A percentile compares a stretch with the other conserved stretches of the same genome.
These are phyloP conservation scores for Pterois miles DNA, from an alignment of 2,797 vertebrate species.

Conservation along the genomic window DNA sequence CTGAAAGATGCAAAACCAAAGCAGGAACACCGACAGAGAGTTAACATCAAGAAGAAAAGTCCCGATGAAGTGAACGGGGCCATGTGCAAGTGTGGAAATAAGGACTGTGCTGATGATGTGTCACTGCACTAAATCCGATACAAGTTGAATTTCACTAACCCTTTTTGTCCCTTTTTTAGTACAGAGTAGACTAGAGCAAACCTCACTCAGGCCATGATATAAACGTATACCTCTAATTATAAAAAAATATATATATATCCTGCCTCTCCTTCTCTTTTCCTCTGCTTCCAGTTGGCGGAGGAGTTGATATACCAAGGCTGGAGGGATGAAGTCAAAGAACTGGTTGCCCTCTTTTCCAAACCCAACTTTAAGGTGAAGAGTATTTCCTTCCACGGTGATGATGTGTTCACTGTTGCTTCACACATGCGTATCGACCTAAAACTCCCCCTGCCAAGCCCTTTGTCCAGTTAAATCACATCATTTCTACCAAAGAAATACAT, in stretches of 20 bases:
- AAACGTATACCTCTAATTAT: conserved; percentile 45
- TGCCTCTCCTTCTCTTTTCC: conserved; percentile 14
- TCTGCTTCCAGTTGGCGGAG: conserved; percentile 85
- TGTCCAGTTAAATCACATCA: background rate
- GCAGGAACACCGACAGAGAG: conserved; percentile 32
- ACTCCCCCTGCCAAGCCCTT: background rate
- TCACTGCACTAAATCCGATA: conserved; percentile 10
- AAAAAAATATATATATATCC: background rate
- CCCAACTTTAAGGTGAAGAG: conserved; percentile 91
- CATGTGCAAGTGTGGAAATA: conserved; percentile 11
- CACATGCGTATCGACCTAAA: background rate
- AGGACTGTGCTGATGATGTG: conserved; percentile 20
- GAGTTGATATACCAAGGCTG: conserved; percentile 84
- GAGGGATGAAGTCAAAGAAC: conserved; percentile 87
- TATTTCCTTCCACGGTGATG: conserved; percentile 11
- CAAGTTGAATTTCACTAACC: background rate
- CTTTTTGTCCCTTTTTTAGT: background rate
- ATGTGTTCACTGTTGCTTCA: conserved; percentile 7
- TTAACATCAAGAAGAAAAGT: background rate
- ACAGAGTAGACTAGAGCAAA: conserved; percentile 6
- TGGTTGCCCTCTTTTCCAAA: conserved; percentile 89
- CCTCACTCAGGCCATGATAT: conserved; percentile 4
- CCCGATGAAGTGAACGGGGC: conserved; percentile 8
- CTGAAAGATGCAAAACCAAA: conserved; percentile 36
- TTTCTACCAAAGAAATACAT: background rate